Base-by-base conservation (phyloP, 2,113 vertebrate species). In the Eleginops maclovinus region DNA sequence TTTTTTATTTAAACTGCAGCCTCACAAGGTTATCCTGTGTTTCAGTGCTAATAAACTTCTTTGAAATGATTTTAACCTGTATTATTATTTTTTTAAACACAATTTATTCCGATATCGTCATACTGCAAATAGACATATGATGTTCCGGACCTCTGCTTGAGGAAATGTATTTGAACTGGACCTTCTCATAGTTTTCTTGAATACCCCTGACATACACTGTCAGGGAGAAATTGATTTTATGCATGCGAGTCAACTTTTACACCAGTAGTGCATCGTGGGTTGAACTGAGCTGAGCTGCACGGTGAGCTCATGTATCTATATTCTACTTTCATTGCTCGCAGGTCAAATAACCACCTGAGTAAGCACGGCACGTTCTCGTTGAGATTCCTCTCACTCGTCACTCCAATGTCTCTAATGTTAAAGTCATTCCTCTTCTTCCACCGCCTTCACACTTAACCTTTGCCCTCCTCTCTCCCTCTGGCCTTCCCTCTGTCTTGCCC, bases 271-370 rank as follows among this genome's bases (percentile, higher is more conserved):
- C 26, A 53, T 58, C 22, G 16, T 17, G 67, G 60, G 24, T 15
- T 5, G 28, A 21, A 16, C 17, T 40, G 43, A 36, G 72, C 31
- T 19, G n/a, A 17, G 19, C 28, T 40, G 31, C 13, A n/a, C n/a
- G n/a, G n/a, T n/a, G n/a, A n/a, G n/a, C 12, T 2, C 8, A 19
- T 3, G 9, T 44, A 13, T 44, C 14, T 43, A 7, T 62, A 3
- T 24, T 50, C 40, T 9, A 28, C 16, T 56, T 73, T 15, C 22
- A 2, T 12, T 41, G 21, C 21, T 9, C 19, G 21, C 0, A 3
- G 1, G 17, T 84, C 77, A 43, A 13, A 1, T 63, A 77, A 82
- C n/a, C 58, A 60, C 53, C 50, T 43, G 72, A 65, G 36, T 13
- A 53, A 58, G 13, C 31, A 44, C 15, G 64, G 54, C 31, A 9